Percentiles rank a stretch among this genome's conserved stretches.
phyloP scores from a whole-genome alignment of 2,888 invertebrate genomes.

The Ichneumoninae sp. region DNA sequence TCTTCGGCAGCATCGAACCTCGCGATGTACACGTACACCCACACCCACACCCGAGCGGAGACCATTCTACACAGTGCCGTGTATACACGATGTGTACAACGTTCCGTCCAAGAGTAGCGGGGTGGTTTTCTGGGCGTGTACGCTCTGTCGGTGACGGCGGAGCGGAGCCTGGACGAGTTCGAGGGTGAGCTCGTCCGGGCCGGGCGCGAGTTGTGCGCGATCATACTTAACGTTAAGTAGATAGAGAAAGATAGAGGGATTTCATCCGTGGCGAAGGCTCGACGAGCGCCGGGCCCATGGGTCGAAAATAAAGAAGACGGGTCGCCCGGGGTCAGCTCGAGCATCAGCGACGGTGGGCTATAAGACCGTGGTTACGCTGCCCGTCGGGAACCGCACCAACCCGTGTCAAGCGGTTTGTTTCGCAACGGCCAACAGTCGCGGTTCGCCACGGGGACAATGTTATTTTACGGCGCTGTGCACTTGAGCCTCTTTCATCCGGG shows the following conservation, averaged over 20 bases:
- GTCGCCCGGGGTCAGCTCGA: conserved; percentile 10
- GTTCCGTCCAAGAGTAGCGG: conserved; percentile 31
- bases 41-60: neutral
- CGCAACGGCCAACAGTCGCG: conserved; percentile 49
- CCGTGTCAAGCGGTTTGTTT: conserved; percentile 63
- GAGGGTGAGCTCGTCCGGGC: conserved; percentile 42
- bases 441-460: conserved; percentile 81
- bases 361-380: conserved; percentile 47
- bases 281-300: neutral
- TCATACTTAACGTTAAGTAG: conserved; percentile 66
- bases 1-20: conserved; percentile 66
- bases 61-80: neutral
- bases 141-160: conserved; percentile 50
- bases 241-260: conserved; percentile 45
- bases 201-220: conserved; percentile 29
- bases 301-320: conserved; percentile 24
- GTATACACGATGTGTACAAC: conserved; percentile 17
- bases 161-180: conserved; percentile 46
- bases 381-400: conserved; percentile 51
- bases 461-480: conserved; percentile 84
- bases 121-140: conserved; percentile 13
- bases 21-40: conserved; percentile 25
- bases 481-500: conserved; percentile 84
- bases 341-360: conserved; percentile 41
- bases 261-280: conserved; percentile 36